These are phyloP conservation scores for Sylvietta virens DNA, from an alignment of 2,113 vertebrate species.

Conservation along the genomic window DNA sequence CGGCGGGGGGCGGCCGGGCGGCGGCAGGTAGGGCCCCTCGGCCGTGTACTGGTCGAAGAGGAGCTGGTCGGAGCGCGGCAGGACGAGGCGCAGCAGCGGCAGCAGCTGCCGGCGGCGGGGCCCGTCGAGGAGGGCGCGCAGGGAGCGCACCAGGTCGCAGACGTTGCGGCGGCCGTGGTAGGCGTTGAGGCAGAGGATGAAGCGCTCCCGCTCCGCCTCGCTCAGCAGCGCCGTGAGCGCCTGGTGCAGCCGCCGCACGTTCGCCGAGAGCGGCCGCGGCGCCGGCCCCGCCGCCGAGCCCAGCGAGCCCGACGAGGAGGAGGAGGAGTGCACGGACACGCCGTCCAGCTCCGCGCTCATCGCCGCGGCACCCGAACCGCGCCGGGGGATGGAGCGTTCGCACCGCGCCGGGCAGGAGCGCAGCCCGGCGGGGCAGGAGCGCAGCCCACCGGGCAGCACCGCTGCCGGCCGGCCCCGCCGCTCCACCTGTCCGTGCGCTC, in stretches of 20 bases:
- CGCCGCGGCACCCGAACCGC: not conserved
- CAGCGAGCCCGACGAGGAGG: slow-evolving; percentile 83
- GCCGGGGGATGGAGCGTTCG: not conserved
- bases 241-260: slow-evolving; percentile 91
- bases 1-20: slow-evolving; percentile 33
- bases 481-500: not conserved
- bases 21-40: slow-evolving; percentile 86
- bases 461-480: not conserved
- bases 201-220: slow-evolving; percentile 91
- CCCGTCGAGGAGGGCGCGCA: slow-evolving; percentile 88
- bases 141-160: slow-evolving; percentile 92
- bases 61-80: slow-evolving; percentile 94
- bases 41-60: slow-evolving; percentile 96
- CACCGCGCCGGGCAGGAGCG: not conserved
- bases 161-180: slow-evolving; percentile 96
- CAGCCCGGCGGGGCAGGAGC: not conserved
- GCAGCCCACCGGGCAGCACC: not conserved
- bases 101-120: slow-evolving; percentile 90
- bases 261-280: slow-evolving; percentile 86
- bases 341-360: slow-evolving; percentile 66
- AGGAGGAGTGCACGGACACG: slow-evolving; percentile 73
- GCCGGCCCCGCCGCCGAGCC: slow-evolving; percentile 63
- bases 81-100: slow-evolving; percentile 91
- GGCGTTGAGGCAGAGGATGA: slow-evolving; percentile 93
- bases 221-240: slow-evolving; percentile 89